Evolutionary conservation across 1,140 invertebrate genomes (phyloP).

Genomic region (Aporrectodea caliginosa): DNA sequence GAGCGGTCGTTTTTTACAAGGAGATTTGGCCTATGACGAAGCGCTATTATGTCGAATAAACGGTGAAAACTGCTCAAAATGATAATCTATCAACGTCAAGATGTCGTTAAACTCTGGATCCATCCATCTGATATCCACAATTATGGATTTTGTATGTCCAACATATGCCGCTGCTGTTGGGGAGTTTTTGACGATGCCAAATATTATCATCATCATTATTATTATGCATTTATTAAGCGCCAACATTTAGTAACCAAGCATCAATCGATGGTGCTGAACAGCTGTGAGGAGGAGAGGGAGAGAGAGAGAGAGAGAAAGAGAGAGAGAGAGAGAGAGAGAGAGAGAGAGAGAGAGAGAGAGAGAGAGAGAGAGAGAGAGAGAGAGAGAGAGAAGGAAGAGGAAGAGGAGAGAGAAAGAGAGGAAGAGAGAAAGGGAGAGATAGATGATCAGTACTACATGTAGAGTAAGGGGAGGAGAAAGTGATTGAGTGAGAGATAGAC

Average conservation of each 20-base stretch:
- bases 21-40: too few species aligned
- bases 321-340: neutral
- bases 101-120: too few species aligned
- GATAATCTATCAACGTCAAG: too few species aligned
- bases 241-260: neutral
- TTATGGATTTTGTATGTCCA: too few species aligned
- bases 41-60: neutral
- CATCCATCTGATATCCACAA: neutral
- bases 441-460: neutral
- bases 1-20: too few species aligned
- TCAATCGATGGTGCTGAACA: neutral
- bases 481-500: neutral
- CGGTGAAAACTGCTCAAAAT: too few species aligned
- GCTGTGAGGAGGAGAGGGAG: neutral
- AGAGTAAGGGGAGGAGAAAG: slow-evolving; percentile 11
- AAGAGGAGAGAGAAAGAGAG: neutral
- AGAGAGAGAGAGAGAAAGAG: neutral
- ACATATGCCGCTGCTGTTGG: too few species aligned
- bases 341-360: neutral
- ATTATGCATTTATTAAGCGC: neutral
- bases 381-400: neutral
- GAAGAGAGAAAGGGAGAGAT: neutral
- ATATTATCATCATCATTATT: too few species aligned
- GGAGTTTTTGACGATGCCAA: too few species aligned
- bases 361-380: neutral